Evolutionary conservation across 1,140 invertebrate genomes (phyloP).

Genomic region (Pectinophora gossypiella): DNA sequence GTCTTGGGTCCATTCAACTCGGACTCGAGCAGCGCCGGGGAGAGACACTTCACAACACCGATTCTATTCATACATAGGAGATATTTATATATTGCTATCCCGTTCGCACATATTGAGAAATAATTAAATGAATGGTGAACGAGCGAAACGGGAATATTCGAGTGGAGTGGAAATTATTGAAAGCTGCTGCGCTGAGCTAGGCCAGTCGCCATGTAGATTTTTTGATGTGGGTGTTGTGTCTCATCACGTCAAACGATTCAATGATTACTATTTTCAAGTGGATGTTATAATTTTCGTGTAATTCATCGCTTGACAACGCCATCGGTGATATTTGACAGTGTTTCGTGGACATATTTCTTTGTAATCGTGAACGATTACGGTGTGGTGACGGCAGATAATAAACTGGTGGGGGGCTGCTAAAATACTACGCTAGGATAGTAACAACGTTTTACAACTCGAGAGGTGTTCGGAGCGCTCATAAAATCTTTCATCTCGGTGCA

Average conservation of each 20-base stretch:
- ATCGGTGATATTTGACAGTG: slow-evolving; percentile 37
- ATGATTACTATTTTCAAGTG: slow-evolving; percentile 73
- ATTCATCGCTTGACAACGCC: slow-evolving; percentile 39
- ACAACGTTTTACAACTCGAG: slow-evolving; percentile 73
- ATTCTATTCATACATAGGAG: slow-evolving; percentile 72
- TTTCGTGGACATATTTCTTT: slow-evolving; percentile 50
- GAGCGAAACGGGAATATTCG: slow-evolving; percentile 68
- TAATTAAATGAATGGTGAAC: slow-evolving; percentile 73
- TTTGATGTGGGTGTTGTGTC: slow-evolving; percentile 75
- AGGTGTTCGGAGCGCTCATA: slow-evolving; percentile 53
- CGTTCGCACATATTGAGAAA: slow-evolving; percentile 64
- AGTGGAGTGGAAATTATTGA: slow-evolving; percentile 73
- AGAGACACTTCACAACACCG: slow-evolving; percentile 71
- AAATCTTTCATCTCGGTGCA: slow-evolving; percentile 65
- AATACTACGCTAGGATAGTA: slow-evolving; percentile 76
- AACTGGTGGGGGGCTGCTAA: slow-evolving; percentile 70
- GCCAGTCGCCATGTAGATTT: slow-evolving; percentile 73
- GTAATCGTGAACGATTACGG: slow-evolving; percentile 47
- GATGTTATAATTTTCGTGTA: slow-evolving; percentile 57
- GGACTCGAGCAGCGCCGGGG: slow-evolving; percentile 50
- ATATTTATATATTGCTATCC: slow-evolving; percentile 69
- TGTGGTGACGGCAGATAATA: slow-evolving; percentile 67
- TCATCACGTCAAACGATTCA: slow-evolving; percentile 72
- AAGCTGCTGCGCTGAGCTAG: slow-evolving; percentile 46
- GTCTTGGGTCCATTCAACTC: slow-evolving; percentile 76